These are phyloP conservation scores for Brachionus rubens DNA, from an alignment of 1,140 invertebrate species.

Conservation along the genomic window DNA sequence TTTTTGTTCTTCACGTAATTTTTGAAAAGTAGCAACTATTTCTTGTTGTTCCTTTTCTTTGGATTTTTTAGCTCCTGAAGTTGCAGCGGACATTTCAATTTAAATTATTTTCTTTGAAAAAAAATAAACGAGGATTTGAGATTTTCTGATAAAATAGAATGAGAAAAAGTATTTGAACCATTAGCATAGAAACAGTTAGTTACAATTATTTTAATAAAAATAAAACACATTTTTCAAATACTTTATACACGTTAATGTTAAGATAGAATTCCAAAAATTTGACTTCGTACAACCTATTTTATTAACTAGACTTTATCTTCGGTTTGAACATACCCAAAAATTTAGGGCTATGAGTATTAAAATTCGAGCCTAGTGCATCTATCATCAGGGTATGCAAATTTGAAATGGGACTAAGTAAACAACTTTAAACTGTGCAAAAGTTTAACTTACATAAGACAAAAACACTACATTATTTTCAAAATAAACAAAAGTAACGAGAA, in stretches of 20 bases:
- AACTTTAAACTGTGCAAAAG: too few relatives aligned
- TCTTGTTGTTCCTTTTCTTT: slow-evolving; percentile 65
- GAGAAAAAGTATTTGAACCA: too few relatives aligned
- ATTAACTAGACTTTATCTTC: slow-evolving; percentile 13
- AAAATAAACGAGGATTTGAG: neutral
- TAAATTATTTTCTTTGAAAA: slow-evolving; percentile 48
- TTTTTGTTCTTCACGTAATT: slow-evolving; percentile 78
- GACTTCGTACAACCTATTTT: neutral
- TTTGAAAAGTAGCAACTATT: slow-evolving; percentile 79
- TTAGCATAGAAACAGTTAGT: slow-evolving; percentile 43
- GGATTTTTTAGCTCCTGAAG: neutral
- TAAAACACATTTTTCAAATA: slow-evolving; percentile 17
- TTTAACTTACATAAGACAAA: too few relatives aligned
- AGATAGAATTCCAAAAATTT: neutral
- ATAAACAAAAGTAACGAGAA: too few relatives aligned
- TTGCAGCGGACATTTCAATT: slow-evolving; percentile 13
- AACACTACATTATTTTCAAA: too few relatives aligned
- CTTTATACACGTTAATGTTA: neutral
- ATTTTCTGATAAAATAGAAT: slow-evolving; percentile 20
- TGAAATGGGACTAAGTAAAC: too few relatives aligned
- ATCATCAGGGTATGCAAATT: too few relatives aligned
- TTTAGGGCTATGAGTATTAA: too few relatives aligned
- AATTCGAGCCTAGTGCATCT: too few relatives aligned
- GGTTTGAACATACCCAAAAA: too few relatives aligned
- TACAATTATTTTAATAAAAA: neutral